These are phyloP conservation scores for Hirtodrosophila cameraria DNA, from an alignment of 2,888 invertebrate species.

Conservation along the genomic window DNA sequence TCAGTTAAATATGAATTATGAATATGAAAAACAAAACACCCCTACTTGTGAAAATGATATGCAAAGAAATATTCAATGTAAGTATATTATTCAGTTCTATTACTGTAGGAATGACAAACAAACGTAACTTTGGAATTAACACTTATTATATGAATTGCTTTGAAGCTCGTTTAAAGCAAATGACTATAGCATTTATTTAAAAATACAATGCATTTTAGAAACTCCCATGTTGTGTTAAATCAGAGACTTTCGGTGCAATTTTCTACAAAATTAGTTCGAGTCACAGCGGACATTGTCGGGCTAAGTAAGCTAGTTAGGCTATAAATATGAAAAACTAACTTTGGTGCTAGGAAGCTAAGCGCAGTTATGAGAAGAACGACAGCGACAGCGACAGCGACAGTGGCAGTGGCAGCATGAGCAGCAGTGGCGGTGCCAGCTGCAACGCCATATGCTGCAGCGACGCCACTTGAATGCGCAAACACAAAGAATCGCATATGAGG, in stretches of 20 bases:
- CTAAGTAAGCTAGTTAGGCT: conserved; percentile 48
- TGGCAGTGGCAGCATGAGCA: conserved; percentile 3
- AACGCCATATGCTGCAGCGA: conserved; percentile 44
- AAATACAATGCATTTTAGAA: too few species aligned
- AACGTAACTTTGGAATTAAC: too few species aligned
- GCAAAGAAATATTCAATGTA: too few species aligned
- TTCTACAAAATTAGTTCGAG: conserved; percentile 18
- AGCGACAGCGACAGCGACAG: conserved; percentile 5
- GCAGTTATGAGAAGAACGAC: conserved; percentile 19
- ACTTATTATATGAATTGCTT: too few species aligned
- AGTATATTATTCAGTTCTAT: too few species aligned
- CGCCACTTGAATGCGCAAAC: conserved; percentile 75
- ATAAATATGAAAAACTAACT: conserved; percentile 59
- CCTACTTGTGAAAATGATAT: too few species aligned
- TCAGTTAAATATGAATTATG: too few species aligned
- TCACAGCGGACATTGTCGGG: not conserved
- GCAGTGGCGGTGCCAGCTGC: conserved; percentile 7
- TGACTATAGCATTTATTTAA: too few species aligned
- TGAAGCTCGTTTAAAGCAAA: too few species aligned
- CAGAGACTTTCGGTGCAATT: not conserved
- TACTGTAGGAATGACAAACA: too few species aligned
- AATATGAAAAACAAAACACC: too few species aligned
- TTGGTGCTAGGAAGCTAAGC: conserved; percentile 39
- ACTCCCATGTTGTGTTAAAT: not conserved
- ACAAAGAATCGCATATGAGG: conserved; percentile 72